phyloP scores from a whole-genome alignment of 2,797 vertebrate species.

The Pteropus rufus region DNA sequence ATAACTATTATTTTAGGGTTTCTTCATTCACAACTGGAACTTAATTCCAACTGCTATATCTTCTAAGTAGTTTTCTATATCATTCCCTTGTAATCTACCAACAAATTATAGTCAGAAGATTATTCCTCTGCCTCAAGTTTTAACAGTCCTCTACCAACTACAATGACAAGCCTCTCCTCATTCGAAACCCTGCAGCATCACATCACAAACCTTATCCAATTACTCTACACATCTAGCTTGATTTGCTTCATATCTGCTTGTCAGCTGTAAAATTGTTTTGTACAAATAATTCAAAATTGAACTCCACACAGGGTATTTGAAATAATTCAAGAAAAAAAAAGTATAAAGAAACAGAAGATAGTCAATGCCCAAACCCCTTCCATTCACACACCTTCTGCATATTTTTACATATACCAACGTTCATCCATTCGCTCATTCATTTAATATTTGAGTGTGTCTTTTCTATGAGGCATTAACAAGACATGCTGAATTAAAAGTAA shows the following conservation, averaged over 20 bases:
- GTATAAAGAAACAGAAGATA: neutral
- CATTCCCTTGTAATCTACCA: neutral
- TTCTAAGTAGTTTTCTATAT: neutral
- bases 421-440: neutral
- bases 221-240: neutral
- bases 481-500: neutral
- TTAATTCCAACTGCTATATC: neutral
- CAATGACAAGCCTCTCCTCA: neutral
- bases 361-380: neutral
- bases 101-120: neutral
- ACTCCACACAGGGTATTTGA: neutral
- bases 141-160: neutral
- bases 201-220: neutral
- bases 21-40: neutral
- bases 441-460: neutral
- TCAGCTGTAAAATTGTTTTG: neutral
- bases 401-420: neutral
- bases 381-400: neutral
- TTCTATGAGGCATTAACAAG: neutral
- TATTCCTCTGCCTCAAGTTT: neutral
- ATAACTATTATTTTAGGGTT: neutral
- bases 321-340: constrained; percentile 10
- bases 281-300: neutral
- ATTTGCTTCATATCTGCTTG: neutral
- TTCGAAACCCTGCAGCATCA: neutral